These are phyloP conservation scores for Acestrorhynchus altus DNA, from an alignment of 2,797 vertebrate species.

Conservation along the genomic window DNA sequence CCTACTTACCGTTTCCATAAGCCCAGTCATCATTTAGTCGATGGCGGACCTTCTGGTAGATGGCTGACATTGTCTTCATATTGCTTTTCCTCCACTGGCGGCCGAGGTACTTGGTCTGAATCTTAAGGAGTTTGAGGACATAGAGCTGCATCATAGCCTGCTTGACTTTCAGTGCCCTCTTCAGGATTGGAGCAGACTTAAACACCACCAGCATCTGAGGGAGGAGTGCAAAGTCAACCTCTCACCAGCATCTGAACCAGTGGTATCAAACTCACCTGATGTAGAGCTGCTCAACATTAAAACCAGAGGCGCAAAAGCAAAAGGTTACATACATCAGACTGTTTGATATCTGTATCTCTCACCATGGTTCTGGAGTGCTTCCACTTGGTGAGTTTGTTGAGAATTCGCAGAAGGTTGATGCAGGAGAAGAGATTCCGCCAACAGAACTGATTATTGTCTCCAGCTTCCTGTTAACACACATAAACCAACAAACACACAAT, in stretches of 20 bases:
- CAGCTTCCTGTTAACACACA: slow-evolving; percentile 83
- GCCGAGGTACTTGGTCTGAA: slow-evolving; percentile 96
- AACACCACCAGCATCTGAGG: slow-evolving; percentile 96
- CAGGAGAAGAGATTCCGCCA: slow-evolving; percentile 97
- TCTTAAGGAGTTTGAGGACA: slow-evolving; percentile 92
- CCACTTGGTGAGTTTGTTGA: slow-evolving; percentile 98
- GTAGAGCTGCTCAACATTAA: neutral
- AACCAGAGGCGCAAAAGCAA: no score
- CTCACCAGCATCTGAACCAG: neutral
- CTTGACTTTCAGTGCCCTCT: slow-evolving; percentile 93
- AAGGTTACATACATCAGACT: neutral
- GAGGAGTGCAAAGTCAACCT: slow-evolving; percentile 5
- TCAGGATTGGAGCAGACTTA: slow-evolving; percentile 94
- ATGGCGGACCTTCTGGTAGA: slow-evolving; percentile 97
- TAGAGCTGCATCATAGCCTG: slow-evolving; percentile 98
- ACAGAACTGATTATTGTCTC: slow-evolving; percentile 94
- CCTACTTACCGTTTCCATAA: slow-evolving; percentile 91
- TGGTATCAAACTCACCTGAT: neutral
- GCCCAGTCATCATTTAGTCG: slow-evolving; percentile 97
- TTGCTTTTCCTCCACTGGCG: slow-evolving; percentile 98
- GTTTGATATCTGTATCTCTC: no score
- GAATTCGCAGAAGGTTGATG: slow-evolving; percentile 91
- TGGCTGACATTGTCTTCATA: slow-evolving; percentile 99
- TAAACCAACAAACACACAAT: neutral
- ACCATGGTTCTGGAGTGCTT: slow-evolving; percentile 98